A percentile compares a stretch with the other conserved stretches of the same genome.
These are phyloP conservation scores for Rhynchotus rufescens DNA, from an alignment of 2,797 vertebrate genomes.

Conservation along the genomic window DNA sequence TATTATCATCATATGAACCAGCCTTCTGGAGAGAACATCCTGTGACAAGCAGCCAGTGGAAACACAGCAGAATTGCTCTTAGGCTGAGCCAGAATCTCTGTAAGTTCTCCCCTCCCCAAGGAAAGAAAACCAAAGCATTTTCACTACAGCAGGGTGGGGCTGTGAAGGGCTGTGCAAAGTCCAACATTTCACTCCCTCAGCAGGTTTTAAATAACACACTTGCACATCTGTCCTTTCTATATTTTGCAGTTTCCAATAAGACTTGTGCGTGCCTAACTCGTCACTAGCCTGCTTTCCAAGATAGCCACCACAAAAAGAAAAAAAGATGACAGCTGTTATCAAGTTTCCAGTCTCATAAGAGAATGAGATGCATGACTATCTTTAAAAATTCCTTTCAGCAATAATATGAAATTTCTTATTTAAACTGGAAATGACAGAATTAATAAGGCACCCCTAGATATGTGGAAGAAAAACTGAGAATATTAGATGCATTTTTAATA, in stretches of 20 bases:
- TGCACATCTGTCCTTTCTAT: not conserved
- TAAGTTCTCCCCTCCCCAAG: not conserved
- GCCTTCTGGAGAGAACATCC: not conserved
- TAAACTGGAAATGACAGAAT: not conserved
- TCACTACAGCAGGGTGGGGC: constrained; percentile 34
- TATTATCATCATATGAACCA: fast-evolving
- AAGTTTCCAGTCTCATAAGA: not conserved
- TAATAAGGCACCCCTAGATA: not conserved
- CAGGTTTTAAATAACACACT: constrained; percentile 26
- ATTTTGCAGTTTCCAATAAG: not conserved
- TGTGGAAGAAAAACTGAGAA: not conserved
- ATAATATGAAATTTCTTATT: not conserved
- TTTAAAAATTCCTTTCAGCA: not conserved
- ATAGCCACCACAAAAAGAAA: not conserved
- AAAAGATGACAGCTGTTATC: not conserved
- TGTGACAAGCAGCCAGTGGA: not conserved
- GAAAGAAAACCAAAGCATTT: constrained; percentile 40
- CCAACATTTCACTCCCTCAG: not conserved
- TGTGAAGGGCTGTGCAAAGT: constrained; percentile 2
- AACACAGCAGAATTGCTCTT: not conserved
- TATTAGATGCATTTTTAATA: not conserved
- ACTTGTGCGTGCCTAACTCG: not conserved
- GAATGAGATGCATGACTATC: not conserved
- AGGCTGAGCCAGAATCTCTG: constrained; percentile 3
- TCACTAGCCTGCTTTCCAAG: not conserved